phyloP scores from a whole-genome alignment of 1,140 invertebrate species.

The Agrypnia vestita region DNA sequence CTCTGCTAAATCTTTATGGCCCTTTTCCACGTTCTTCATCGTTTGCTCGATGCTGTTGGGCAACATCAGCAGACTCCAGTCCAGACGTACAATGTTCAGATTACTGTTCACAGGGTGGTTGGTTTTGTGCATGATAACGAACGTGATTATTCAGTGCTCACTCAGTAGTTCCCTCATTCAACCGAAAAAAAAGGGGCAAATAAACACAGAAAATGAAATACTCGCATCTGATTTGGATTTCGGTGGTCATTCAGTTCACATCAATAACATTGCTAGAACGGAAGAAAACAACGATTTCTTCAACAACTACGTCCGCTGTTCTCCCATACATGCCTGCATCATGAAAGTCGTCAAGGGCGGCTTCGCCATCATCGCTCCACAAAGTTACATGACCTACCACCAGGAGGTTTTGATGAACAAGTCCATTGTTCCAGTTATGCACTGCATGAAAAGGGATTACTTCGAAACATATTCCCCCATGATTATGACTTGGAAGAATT shows the following conservation, averaged over 20 bases:
- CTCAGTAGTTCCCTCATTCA: slow-evolving; percentile 41
- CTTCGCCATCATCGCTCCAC: slow-evolving; percentile 42
- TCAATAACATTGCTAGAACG: slow-evolving; percentile 18
- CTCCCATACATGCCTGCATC: slow-evolving; percentile 43
- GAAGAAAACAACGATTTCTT: slow-evolving; percentile 32
- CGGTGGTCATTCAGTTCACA: slow-evolving; percentile 43
- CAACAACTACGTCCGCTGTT: slow-evolving; percentile 36
- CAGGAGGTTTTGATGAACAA: background rate
- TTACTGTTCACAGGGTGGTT: slow-evolving; percentile 39
- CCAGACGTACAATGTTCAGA: background rate
- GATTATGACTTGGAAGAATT: slow-evolving; percentile 43
- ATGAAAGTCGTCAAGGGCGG: slow-evolving; percentile 36
- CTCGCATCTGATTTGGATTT: background rate
- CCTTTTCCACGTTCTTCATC: slow-evolving; percentile 34
- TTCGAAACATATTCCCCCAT: slow-evolving; percentile 33
- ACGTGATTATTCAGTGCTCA: slow-evolving; percentile 47
- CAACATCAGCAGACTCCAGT: slow-evolving; percentile 19
- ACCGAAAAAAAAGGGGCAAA: slow-evolving; percentile 39
- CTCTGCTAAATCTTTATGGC: background rate
- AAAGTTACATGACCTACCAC: slow-evolving; percentile 42
- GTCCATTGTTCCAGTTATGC: background rate
- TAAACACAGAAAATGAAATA: slow-evolving; percentile 21
- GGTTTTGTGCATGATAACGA: slow-evolving; percentile 34
- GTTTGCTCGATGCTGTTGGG: slow-evolving; percentile 46
- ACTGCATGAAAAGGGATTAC: slow-evolving; percentile 24